Evolutionary conservation across 1,140 invertebrate genomes (phyloP), one percentile per base, ranked within the genome.

Genomic region (Thaumetopoea pityocampa): DNA sequence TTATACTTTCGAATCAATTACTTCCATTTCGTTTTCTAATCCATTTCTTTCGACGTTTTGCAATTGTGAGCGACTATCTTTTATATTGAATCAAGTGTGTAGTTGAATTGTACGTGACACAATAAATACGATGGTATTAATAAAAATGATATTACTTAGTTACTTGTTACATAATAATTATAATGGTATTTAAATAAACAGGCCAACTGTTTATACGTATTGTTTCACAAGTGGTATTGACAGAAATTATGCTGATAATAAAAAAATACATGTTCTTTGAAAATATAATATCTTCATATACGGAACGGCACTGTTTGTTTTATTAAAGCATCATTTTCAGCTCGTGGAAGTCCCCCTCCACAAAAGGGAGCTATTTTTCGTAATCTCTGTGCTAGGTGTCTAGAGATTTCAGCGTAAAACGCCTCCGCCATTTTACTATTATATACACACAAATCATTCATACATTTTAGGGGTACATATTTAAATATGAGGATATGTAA

Each of bases 281-380:
- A 80, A 80, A 83, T 83, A 83, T 80, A 83, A 78, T 83, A 81
- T 76, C 79, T 83, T 83, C 72, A 79, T 83, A 78, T 80, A 83
- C 58, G 67, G 58, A 63, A 57, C 51, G 32, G 46, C 51, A 65
- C 42, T 57, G 30, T 59, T 49, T 64, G 67, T 69, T 68, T 73
- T 64, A 47, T 47, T 71, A 41, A 19, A 16, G 14, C 27, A 30
- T n/a, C 1, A 22, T 3, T 10, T 15, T 33, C 4, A 11, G 14
- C n/a, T n/a, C n/a, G n/a, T n/a, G n/a, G n/a, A n/a, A n/a, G n/a
- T n/a, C n/a, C n/a, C n/a, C n/a, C n/a, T n/a, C n/a, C n/a, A n/a
- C n/a, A n/a, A n/a, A n/a, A n/a, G n/a, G n/a, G n/a, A n/a, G n/a
- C n/a, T n/a, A n/a, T n/a, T n/a, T n/a, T n/a, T n/a, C n/a, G n/a